Evolutionary conservation across 1,140 invertebrate genomes (phyloP).

Genomic region (Calycopis cecrops): DNA sequence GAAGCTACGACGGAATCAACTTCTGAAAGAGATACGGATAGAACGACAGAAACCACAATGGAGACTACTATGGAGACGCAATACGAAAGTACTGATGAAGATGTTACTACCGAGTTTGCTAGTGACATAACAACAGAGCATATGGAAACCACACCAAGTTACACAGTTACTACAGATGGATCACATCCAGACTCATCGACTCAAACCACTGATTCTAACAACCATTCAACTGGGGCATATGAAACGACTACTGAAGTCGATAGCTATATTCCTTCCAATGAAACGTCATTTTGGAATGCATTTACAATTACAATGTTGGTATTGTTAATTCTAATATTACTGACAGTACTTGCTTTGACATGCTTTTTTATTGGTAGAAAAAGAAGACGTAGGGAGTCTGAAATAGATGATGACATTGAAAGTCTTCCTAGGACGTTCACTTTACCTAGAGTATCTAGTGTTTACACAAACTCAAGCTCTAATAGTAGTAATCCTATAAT

Average conservation of each 20-base stretch:
- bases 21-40: background rate
- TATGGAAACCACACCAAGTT: slow-evolving; percentile 1
- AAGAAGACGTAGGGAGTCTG: slow-evolving; percentile 22
- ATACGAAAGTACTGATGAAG: background rate
- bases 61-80: background rate
- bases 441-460: slow-evolving; percentile 34
- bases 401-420: slow-evolving; percentile 25
- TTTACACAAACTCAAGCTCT: slow-evolving; percentile 12
- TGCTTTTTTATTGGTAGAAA: slow-evolving; percentile 33
- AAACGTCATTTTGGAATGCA: slow-evolving; percentile 26
- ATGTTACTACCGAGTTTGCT: background rate
- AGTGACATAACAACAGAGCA: background rate
- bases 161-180: background rate
- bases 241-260: slow-evolving; percentile 5
- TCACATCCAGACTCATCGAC: slow-evolving; percentile 4
- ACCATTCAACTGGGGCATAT: background rate
- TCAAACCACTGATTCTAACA: background rate
- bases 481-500: too few species aligned
- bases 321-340: slow-evolving; percentile 25
- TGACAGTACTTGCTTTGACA: slow-evolving; percentile 21
- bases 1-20: background rate
- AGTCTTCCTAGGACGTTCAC: slow-evolving; percentile 26
- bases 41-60: background rate
- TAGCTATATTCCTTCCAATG: background rate
- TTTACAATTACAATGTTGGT: slow-evolving; percentile 27